Evolutionary conservation across 2,888 invertebrate species (phyloP), one percentile per base, ranked within the genome.

Genomic region (Dione juno): DNA sequence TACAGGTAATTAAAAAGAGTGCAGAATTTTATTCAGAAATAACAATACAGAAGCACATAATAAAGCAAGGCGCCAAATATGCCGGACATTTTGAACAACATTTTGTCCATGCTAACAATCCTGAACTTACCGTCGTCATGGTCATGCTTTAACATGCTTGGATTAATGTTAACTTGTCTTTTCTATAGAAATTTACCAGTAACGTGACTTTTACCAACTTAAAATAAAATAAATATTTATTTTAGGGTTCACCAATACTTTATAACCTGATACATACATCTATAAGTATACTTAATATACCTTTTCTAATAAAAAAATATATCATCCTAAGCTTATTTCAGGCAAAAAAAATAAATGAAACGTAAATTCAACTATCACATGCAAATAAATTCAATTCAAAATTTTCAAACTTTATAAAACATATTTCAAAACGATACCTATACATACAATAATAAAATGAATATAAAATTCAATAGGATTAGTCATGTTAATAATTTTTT

Each of bases 401-500:
- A 64, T 19, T 7, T 37, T 40, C 16, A 40, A 45, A 45, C 45
- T 61, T 43, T n/a, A 61, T 61, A 35, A 61, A 64, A 14, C 37
- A 28, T 21, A 28, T 28, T 64, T 19, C 19, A 64, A 64, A 50
- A 64, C 37, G 45, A 48, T 50, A 50, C 50, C 50, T 37, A 50
- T 41, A 14, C 10, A 58, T 28, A 43, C 11, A 13, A 58, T 50
- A 41, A 37, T 35, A 64, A 41, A 63, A 57, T 28, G 1, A 40
- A 45, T 57, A 53, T 53, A 65, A 65, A 59, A 54, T 16, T 70
- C 54, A 54, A 66, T 43, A 63, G 37, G 37, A 70, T 73, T 71
- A 73, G 68, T 71, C 35, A 63, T 73, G 68, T 73, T 70, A 73
- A 72, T 72, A 65, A 59, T 6, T 35, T 54, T 58, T 67, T 65